Base-by-base conservation (phyloP, 30 jellyfish, hydroid and myxozoan genomes). In the Pseudorhiza aurosa region DNA sequence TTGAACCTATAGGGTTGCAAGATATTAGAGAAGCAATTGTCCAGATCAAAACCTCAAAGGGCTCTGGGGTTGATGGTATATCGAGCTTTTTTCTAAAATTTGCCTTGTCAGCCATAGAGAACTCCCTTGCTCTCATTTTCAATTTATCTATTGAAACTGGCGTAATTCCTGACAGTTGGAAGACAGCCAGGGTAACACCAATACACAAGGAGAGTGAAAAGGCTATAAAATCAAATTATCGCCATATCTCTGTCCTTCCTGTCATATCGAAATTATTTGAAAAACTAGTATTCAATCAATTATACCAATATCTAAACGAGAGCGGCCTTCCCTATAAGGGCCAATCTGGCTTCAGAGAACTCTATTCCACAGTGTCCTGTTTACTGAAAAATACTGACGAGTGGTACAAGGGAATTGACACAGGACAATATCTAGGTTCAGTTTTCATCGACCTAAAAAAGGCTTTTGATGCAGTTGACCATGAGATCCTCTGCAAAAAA, bases 381-480 rank as follows among this genome's bases (percentile, higher is more conserved):
- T 35, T 73, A 14, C 77, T 73, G 12, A 53, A 73, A 51, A 53
- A n/a, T 15, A 73, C 64, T 32, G 51, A 53, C 53, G 87, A 73
- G 46, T 73, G 87, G 74, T 46, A 71, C 17, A 71, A 45, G 14
- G 72, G 85, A 14, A 35, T 45, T 6, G 85, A 71, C 33, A 33
- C 15, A 22, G 85, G 71, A 4, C 27, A 71, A 42, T 51, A 43
- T 9, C 53, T 26, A 26, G 85, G 71, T 0, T 35, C 36, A 10
- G 85, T 28, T 5, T 71, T 42, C 60, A 46, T 71, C 18, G 80
- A 53, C 58, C 55, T 74, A 17, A 53, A 53, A 74, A 74, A 21
- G 77, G 87, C 87, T 27, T 74, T 74, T 55, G 87, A 53, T 21
- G 55, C 87, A 21, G 87, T 74, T 51, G 80, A 74, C 35, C 80